Conservation (phyloP, 1,140 invertebrate species). For the Papilio dardanus region DNA sequence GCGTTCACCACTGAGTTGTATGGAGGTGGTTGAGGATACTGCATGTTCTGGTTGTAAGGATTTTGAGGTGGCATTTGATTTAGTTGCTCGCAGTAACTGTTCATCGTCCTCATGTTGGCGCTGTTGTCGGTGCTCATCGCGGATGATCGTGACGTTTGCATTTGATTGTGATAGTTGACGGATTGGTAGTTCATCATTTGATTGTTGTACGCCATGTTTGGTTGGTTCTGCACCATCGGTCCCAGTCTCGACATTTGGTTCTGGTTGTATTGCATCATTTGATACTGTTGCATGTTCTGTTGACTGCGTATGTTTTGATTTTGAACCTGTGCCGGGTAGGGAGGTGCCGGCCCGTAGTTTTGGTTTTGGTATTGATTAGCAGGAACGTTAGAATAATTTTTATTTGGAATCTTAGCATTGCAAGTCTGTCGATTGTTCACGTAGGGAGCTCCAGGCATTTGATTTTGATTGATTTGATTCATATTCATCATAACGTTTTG, state of each 20-base stretch:
- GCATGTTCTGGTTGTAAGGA: constrained; percentile 66
- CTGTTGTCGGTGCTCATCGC: constrained; percentile 77
- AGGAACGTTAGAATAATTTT: constrained; percentile 64
- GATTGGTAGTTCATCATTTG: constrained; percentile 78
- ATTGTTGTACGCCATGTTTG: constrained; percentile 64
- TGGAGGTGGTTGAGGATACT: constrained; percentile 72
- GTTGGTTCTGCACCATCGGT: constrained; percentile 52
- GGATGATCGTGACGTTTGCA: constrained; percentile 74
- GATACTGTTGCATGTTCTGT: constrained; percentile 73
- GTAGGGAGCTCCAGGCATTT: constrained; percentile 53
- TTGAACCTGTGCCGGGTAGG: constrained; percentile 60
- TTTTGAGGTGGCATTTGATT: constrained; percentile 52
- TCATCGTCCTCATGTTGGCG: constrained; percentile 68
- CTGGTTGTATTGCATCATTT: constrained; percentile 65
- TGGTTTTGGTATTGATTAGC: constrained; percentile 72
- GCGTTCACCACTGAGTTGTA: constrained; percentile 66
- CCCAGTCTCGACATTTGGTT: constrained; percentile 44
- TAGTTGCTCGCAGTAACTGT: constrained; percentile 65
- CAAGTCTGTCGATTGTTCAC: constrained; percentile 63
- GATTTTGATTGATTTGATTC: constrained; percentile 52
- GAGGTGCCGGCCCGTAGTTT: constrained; percentile 60
- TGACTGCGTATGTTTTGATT: constrained; percentile 64
- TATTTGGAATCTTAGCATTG: constrained; percentile 61
- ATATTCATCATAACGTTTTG: constrained; percentile 66
- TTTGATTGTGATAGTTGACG: constrained; percentile 72